Base-by-base conservation (phyloP, 1,140 invertebrate genomes). In the Bradysia coprophila region DNA sequence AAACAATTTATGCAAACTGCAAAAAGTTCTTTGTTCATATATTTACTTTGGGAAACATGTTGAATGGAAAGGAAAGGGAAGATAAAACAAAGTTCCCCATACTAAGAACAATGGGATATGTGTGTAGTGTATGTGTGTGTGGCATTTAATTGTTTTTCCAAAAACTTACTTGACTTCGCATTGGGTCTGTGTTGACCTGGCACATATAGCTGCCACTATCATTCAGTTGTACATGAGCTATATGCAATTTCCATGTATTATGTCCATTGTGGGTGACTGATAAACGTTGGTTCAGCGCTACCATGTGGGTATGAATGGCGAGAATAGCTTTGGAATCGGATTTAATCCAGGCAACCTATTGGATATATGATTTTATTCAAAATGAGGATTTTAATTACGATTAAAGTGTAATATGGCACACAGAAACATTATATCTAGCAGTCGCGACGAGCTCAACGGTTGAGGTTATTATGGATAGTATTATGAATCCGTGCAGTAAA, bases 181-280 rank as follows among this genome's bases (percentile, higher is more conserved):
- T 89, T 4, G 87, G 87, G 53, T 88, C 83, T 3, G 86, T 90
- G 59, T 91, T 91, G 48, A 92, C 78, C 63, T 91, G 87, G 60
- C 86, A 91, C 81, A 88, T 87, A 60, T 88, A 90, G 19, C 77
- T 82, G 41, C 83, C 86, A 2, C 79, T 81, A 61, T 91, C 87
- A 54, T 85, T 85, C 51, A 81, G 76, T 59, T 88, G 83, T 21
- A 92, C 85, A 55, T 87, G 84, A 45, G 75, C 73, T 53, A 92
- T 78, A 63, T 86, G 79, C 48, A 92, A 71, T 59, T 81, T 88
- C 85, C 86, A 91, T 42, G 85, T 87, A 56, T 89, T 87, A 63
- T 89, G 83, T 37, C 85, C 83, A 64, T 89, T 89, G 64, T 89
- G 85, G 36, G 82, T 86, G 44, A 90, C 85, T 20, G 76, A 76